Conservation (phyloP, 1,140 invertebrate species). For the Lepidostoma basale region DNA sequence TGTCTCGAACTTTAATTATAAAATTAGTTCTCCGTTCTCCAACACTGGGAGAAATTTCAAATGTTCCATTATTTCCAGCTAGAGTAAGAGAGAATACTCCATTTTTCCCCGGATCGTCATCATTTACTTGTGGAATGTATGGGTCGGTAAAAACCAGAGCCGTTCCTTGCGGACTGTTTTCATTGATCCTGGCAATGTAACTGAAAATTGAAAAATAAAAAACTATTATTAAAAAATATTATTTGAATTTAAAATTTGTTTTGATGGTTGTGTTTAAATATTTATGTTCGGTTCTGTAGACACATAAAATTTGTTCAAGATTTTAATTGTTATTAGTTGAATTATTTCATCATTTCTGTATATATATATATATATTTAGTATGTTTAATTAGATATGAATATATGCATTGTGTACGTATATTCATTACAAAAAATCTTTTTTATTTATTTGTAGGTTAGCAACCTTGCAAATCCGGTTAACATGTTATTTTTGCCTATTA, state of each 20-base stretch:
- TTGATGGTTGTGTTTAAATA: no score
- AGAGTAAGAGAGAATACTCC: constrained; percentile 82
- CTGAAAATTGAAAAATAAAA: constrained; percentile 56
- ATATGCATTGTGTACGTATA: no score
- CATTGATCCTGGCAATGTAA: constrained; percentile 76
- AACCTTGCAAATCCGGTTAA: no score
- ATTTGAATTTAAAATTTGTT: no score
- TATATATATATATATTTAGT: no score
- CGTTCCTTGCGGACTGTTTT: constrained; percentile 83
- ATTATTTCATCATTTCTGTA: no score
- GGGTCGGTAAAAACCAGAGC: constrained; percentile 72
- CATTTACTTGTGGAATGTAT: constrained; percentile 73
- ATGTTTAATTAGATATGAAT: no score
- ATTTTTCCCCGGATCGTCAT: constrained; percentile 80
- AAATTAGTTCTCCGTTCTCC: constrained; percentile 81
- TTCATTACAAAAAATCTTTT: no score
- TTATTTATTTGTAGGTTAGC: no score
- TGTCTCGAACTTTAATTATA: constrained; percentile 82
- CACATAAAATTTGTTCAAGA: constrained; percentile 25
- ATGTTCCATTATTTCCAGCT: constrained; percentile 83
- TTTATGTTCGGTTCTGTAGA: no score
- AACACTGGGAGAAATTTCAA: constrained; percentile 88
- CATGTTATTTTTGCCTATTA: no score
- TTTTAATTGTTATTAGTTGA: no score
- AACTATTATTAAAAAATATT: neutral